Evolutionary conservation across 2,888 invertebrate species (phyloP).

Genomic region (Nipponacmea schrenckii): DNA sequence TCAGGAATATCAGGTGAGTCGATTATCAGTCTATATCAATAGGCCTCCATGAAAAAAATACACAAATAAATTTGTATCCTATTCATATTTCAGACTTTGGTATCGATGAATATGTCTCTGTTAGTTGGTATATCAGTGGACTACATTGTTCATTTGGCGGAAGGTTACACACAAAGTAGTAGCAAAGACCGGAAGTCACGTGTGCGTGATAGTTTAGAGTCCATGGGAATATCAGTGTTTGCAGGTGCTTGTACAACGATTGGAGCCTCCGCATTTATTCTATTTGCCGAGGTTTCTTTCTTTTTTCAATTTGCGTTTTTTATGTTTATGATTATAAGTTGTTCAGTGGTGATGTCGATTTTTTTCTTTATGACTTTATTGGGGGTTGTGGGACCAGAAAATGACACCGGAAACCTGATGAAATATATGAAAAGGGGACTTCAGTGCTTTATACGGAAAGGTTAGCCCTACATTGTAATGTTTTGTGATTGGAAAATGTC

Average conservation of each 20-base stretch:
- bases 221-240: slow-evolving; percentile 56
- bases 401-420: slow-evolving; percentile 33
- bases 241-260: slow-evolving; percentile 59
- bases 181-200: slow-evolving; percentile 38
- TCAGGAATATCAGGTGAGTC: no score
- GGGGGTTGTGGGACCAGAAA: slow-evolving; percentile 49
- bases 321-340: slow-evolving; percentile 57
- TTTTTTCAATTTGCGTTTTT: slow-evolving; percentile 60
- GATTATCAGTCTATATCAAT: no score
- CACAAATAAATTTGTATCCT: not conserved
- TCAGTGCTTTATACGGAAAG: no score
- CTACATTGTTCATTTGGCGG: slow-evolving; percentile 53
- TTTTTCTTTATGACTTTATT: slow-evolving; percentile 51
- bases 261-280: slow-evolving; percentile 56
- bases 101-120: slow-evolving; percentile 48
- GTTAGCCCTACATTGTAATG: no score
- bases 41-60: no score
- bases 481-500: no score
- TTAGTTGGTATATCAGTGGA: slow-evolving; percentile 53
- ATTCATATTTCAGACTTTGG: slow-evolving; percentile 36
- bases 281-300: slow-evolving; percentile 54
- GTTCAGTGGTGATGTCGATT: slow-evolving; percentile 54
- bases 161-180: slow-evolving; percentile 46
- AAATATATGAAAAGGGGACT: slow-evolving; percentile 14
- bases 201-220: slow-evolving; percentile 44